Conservation (phyloP, 2,113 vertebrate genomes). For the Neodon shergylaensis region DNA sequence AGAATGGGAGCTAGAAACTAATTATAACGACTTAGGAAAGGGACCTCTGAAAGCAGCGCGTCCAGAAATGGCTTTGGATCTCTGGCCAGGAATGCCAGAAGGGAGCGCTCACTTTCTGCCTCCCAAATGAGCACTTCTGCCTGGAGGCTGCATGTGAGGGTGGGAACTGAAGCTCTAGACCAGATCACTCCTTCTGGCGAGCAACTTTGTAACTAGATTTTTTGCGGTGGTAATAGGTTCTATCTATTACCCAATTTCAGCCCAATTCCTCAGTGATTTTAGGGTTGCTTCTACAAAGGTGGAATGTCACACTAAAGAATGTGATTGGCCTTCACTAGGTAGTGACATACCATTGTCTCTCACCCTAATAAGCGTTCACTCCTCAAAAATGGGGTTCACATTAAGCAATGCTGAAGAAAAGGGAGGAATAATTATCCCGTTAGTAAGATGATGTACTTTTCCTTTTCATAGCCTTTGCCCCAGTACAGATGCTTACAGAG, state of each 20-base stretch:
- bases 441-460: background rate
- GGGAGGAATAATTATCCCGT: background rate
- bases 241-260: background rate
- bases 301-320: background rate
- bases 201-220: background rate
- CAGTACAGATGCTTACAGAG: background rate
- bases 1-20: background rate
- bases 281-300: background rate
- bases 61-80: background rate
- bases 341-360: background rate
- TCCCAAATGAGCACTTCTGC: background rate
- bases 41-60: background rate
- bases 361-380: background rate
- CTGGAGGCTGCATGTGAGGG: too few species aligned
- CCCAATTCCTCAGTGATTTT: background rate
- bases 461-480: background rate
- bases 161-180: background rate
- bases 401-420: too few species aligned
- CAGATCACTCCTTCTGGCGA: background rate
- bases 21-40: background rate
- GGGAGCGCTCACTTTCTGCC: background rate
- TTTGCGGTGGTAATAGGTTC: background rate
- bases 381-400: background rate
- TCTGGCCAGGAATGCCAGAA: background rate
- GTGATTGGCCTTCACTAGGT: background rate